Evolutionary conservation across 2,113 vertebrate genomes (phyloP).

Genomic region (Tretioscincus oriximinensis): DNA sequence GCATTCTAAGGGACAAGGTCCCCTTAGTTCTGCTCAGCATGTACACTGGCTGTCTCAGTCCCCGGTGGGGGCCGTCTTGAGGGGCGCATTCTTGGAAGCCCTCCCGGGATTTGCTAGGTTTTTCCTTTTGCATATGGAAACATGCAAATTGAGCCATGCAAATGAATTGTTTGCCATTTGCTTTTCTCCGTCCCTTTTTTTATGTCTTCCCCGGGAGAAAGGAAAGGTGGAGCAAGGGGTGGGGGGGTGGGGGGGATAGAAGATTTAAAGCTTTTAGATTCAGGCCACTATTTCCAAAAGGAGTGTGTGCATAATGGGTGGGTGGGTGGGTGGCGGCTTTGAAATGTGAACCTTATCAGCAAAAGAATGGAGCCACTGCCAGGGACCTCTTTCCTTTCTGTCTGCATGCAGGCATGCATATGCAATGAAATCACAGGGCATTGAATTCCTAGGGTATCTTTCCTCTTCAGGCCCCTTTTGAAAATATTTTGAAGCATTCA

Average conservation of each 20-base stretch:
- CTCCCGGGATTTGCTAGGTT: not conserved
- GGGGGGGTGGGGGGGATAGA: too few species aligned
- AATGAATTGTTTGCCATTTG: not conserved
- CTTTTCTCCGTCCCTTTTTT: too few species aligned
- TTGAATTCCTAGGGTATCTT: not conserved
- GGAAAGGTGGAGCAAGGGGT: not conserved
- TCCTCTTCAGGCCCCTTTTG: not conserved
- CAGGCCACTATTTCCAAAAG: not conserved
- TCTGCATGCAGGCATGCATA: too few species aligned
- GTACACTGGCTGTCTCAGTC: conserved; percentile 3
- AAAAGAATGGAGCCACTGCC: fast-evolving
- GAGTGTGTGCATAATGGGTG: not conserved
- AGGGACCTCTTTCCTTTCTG: not conserved
- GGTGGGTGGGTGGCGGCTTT: not conserved
- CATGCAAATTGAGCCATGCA: conserved; percentile 5
- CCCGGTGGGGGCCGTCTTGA: not conserved
- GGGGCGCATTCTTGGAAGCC: conserved; percentile 16
- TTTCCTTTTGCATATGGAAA: conserved; percentile 47
- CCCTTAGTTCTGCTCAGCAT: not conserved
- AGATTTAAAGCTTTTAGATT: not conserved
- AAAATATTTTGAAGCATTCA: fast-evolving
- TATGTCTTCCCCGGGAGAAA: not conserved
- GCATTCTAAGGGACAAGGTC: not conserved
- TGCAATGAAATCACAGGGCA: not conserved
- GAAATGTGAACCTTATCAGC: not conserved